These are phyloP conservation scores for Scopus umbretta DNA, from an alignment of 2,113 vertebrate species.

Conservation along the genomic window DNA sequence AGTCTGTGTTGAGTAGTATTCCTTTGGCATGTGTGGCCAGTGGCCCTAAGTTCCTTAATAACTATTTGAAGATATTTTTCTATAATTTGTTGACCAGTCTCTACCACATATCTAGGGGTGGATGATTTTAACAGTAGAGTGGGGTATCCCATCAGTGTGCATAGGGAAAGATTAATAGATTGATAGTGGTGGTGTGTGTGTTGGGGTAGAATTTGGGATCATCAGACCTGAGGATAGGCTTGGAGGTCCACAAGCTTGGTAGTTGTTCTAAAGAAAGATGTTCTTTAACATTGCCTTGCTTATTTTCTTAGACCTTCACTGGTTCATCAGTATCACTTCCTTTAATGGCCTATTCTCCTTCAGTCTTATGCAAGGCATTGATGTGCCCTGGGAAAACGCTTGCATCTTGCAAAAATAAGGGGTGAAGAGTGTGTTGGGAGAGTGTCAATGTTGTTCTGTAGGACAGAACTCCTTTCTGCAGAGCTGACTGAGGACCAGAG, in stretches of 20 bases:
- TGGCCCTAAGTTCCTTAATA: neutral
- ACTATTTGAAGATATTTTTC: neutral
- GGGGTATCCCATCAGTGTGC: neutral
- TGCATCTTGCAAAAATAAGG: neutral
- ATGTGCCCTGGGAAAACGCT: neutral
- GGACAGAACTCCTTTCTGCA: neutral
- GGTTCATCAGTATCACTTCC: neutral
- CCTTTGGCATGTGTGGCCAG: neutral
- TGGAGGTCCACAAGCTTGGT: neutral
- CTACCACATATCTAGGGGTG: neutral
- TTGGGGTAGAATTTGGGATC: neutral
- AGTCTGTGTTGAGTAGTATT: neutral
- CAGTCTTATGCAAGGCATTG: neutral
- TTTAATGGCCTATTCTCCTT: neutral
- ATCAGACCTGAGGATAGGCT: neutral
- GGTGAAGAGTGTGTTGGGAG: neutral
- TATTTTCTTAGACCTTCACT: neutral
- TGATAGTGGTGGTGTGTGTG: neutral
- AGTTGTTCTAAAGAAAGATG: neutral
- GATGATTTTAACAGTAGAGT: neutral
- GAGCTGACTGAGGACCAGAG: neutral
- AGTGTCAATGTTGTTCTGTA: neutral
- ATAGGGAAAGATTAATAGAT: neutral
- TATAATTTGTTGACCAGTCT: neutral
- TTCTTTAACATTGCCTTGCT: neutral